Percentiles rank a stretch among this genome's conserved stretches.
These are phyloP conservation scores for Oceanodroma leucorhoa DNA, from an alignment of 2,797 vertebrate species.

Conservation along the genomic window DNA sequence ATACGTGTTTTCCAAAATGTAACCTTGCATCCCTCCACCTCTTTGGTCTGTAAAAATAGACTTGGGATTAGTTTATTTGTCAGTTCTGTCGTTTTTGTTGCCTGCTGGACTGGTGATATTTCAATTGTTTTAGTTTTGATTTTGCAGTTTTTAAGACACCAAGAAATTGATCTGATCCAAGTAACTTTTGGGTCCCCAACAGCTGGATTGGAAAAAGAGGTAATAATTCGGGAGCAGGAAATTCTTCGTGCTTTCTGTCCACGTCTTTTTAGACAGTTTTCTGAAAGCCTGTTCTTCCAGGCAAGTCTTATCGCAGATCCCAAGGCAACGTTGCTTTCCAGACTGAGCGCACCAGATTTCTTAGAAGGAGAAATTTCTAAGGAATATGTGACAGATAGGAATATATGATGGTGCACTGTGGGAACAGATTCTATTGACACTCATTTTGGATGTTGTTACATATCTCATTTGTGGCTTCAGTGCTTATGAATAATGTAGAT, in stretches of 20 bases:
- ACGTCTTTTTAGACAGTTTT: conserved; percentile 5
- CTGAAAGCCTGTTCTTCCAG: conserved; percentile 9
- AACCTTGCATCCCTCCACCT: not conserved
- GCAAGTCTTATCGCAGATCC: conserved; percentile 32
- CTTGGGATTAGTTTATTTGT: conserved; percentile 2
- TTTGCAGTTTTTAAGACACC: not conserved
- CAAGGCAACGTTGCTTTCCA: conserved; percentile 54
- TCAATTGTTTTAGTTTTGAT: not conserved
- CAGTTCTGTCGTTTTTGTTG: not conserved
- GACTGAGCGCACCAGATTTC: conserved; percentile 66
- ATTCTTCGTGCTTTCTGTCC: not conserved
- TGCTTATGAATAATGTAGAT: conserved; percentile 69
- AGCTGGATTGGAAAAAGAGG: not conserved
- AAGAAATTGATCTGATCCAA: not conserved
- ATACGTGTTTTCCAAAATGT: not conserved
- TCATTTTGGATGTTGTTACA: conserved; percentile 71
- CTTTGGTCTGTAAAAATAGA: not conserved
- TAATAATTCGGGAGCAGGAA: not conserved
- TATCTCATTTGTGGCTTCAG: conserved; percentile 72
- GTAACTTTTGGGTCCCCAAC: not conserved
- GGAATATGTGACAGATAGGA: conserved; percentile 68
- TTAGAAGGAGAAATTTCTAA: conserved; percentile 61
- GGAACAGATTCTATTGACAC: conserved; percentile 72
- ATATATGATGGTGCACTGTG: conserved; percentile 50
- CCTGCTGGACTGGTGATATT: not conserved